Evolutionary conservation across 2,888 invertebrate species (phyloP).

Genomic region (Salpingus planirostris): DNA sequence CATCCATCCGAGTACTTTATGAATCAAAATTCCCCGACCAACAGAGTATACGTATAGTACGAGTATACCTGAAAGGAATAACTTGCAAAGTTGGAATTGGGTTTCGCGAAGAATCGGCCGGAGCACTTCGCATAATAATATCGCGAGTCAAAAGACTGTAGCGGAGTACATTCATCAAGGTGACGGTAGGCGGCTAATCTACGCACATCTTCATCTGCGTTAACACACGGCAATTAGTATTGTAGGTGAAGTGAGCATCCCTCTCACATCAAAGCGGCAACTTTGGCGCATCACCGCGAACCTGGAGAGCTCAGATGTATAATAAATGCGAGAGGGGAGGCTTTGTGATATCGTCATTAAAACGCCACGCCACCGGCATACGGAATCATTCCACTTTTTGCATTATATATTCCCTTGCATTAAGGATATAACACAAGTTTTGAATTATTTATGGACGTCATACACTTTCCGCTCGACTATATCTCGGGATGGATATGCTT

Average conservation of each 20-base stretch:
- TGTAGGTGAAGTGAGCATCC: slow-evolving; percentile 27
- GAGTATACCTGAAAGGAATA: too few relatives aligned
- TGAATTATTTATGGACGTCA: slow-evolving; percentile 23
- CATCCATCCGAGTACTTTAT: too few relatives aligned
- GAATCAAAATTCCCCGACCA: too few relatives aligned
- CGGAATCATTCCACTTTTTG: slow-evolving; percentile 26
- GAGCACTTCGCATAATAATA: slow-evolving; percentile 1
- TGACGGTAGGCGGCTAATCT: slow-evolving; percentile 23
- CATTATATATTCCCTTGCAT: slow-evolving; percentile 23
- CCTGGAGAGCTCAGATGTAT: slow-evolving; percentile 28
- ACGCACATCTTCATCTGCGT: slow-evolving; percentile 20
- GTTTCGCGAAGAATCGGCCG: too few relatives aligned
- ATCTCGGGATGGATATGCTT: slow-evolving; percentile 7
- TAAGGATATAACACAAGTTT: slow-evolving; percentile 20
- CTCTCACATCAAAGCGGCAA: slow-evolving; percentile 25
- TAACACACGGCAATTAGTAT: slow-evolving; percentile 27
- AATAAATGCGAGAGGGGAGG: slow-evolving; percentile 32
- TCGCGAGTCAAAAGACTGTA: slow-evolving; percentile 8
- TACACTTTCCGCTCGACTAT: slow-evolving; percentile 3
- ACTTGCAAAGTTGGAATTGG: slow-evolving; percentile 3
- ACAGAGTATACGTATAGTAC: too few relatives aligned
- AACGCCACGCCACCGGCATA: slow-evolving; percentile 27
- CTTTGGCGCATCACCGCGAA: slow-evolving; percentile 18
- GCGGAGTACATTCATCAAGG: slow-evolving; percentile 26
- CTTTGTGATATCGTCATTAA: slow-evolving; percentile 33